Base-by-base conservation (phyloP, 2,113 vertebrate genomes). In the Tautogolabrus adspersus region DNA sequence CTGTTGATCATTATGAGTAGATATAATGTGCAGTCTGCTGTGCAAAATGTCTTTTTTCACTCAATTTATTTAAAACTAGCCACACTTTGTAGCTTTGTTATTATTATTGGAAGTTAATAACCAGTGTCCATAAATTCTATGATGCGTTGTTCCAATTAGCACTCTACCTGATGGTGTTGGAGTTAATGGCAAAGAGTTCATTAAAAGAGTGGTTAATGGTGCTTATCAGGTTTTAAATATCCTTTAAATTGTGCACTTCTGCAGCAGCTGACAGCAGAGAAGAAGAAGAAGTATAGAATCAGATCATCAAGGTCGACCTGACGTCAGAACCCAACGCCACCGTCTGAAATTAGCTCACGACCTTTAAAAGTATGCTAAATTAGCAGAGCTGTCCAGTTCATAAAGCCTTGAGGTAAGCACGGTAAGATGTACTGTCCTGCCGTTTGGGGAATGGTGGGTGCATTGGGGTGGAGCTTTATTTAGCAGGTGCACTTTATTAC, bases 401-500 rank as follows among this genome's bases (percentile, higher is more conserved):
- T 52, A 80, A 84, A 90, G 82, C 77, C 74, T 81, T 69, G 75
- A 78, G 79, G 85, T 89, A 86, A 84, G 83, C 80, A 82, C 1
- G 76, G 51, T 46, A 75, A 80, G 90, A 87, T 79, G 77, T 79
- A 77, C 85, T 72, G 65, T 77, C 61, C 78, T 86, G 86, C 70
- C 83, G 64, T 72, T 47, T 44, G 69, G 42, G 72, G 60, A 46
- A 52, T 21, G 64, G 47, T 13, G 52, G 4, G 46, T 16, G 37
- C 34, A 62, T 55, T 38, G 22, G 51, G 69, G 77, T 10, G 58
- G 69, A 54, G 77, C 83, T 94, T 93, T 92, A 92, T 94, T 92
- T 92, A 94, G 93, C 92, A 91, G 88, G 81, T 92, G 93, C 89
- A 90, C 75, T 94, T 94, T 93, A 91, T 90, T 89, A 89, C 59